Percentiles rank a stretch among this genome's conserved stretches.
Evolutionary conservation across 1,140 invertebrate genomes (phyloP).

Genomic region (Doryteuthis pealeii): DNA sequence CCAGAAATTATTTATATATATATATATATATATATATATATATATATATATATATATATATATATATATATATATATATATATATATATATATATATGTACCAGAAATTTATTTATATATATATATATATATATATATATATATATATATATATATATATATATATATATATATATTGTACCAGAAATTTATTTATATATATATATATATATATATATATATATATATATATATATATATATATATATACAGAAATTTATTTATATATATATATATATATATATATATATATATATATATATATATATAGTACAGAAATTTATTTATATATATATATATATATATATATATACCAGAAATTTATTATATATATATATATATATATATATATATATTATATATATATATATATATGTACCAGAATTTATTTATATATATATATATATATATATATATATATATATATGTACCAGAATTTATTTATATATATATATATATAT

Average conservation of each 20-base stretch:
- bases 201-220: not conserved
- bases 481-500: too few relatives aligned
- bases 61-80: not conserved
- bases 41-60: not conserved
- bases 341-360: not conserved
- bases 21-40: not conserved
- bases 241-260: not conserved
- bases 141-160: not conserved
- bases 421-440: not conserved
- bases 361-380: not conserved
- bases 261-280: not conserved
- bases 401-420: not conserved
- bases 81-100: not conserved
- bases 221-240: not conserved
- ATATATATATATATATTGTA: not conserved
- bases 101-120: not conserved
- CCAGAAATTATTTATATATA: not conserved
- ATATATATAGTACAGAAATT: not conserved
- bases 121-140: not conserved
- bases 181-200: not conserved
- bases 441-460: slow-evolving; percentile 6
- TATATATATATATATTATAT: not conserved
- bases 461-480: not conserved
- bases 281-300: not conserved
- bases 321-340: slow-evolving; percentile 7